These are phyloP conservation scores for Ammospiza caudacuta DNA, from an alignment of 2,113 vertebrate species.

Conservation along the genomic window DNA sequence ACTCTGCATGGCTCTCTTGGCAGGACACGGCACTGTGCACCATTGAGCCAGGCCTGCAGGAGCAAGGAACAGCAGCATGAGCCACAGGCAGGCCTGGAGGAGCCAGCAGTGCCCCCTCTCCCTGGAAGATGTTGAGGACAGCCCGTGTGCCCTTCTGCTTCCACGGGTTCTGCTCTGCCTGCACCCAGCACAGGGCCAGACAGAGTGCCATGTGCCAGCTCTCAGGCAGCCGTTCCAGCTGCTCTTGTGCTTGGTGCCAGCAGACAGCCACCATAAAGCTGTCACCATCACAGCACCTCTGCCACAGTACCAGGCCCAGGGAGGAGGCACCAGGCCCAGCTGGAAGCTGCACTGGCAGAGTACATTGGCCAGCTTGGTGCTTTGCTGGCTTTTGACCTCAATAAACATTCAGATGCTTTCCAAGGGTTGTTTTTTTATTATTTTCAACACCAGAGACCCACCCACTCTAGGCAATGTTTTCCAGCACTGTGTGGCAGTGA, in stretches of 20 bases:
- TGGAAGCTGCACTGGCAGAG: rapidly evolving
- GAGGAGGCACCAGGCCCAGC: rapidly evolving
- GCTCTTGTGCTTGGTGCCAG: not conserved
- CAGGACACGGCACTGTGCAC: not conserved
- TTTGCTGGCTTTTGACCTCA: not conserved
- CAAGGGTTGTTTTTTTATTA: not conserved
- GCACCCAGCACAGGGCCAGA: too few relatives aligned
- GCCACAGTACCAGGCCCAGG: not conserved
- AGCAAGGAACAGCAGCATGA: not conserved
- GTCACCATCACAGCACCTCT: rapidly evolving
- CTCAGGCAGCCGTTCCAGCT: not conserved
- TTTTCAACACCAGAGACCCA: not conserved
- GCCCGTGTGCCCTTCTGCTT: not conserved
- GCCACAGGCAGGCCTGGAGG: not conserved
- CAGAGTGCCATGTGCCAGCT: rapidly evolving
- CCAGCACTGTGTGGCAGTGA: not conserved
- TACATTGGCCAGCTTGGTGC: rapidly evolving
- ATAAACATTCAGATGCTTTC: not conserved
- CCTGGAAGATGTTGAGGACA: not conserved
- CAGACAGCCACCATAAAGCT: rapidly evolving
- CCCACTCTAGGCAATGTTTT: not conserved
- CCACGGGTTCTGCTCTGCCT: not conserved
- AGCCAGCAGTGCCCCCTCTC: not conserved
- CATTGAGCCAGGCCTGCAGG: not conserved
- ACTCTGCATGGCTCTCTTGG: not conserved